Conservation (phyloP, 2,113 vertebrate species). For the Oncorhynchus kisutch region DNA sequence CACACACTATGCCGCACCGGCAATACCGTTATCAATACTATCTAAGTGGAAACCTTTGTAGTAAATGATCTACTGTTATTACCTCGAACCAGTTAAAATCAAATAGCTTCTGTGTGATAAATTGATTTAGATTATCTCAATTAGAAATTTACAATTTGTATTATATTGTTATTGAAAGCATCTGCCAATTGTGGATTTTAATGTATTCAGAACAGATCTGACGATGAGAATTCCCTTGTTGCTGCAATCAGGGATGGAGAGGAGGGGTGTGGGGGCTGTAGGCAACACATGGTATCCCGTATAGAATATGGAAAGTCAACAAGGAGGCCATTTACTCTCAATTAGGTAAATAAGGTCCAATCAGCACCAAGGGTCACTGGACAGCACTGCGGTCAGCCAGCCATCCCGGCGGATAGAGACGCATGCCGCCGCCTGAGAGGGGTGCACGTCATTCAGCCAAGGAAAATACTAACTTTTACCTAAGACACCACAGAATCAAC, state of each 20-base stretch:
- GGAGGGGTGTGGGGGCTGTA: neutral
- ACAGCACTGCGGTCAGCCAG: conserved; percentile 66
- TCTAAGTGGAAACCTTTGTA: too few relatives aligned
- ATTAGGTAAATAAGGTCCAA: conserved; percentile 83
- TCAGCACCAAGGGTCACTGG: conserved; percentile 87
- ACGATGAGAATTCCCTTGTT: conserved; percentile 32
- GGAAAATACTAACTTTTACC: neutral
- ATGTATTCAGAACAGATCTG: conserved; percentile 23
- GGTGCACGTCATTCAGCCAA: neutral
- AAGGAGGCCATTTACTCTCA: conserved; percentile 59
- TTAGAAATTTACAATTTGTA: neutral
- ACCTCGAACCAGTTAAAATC: neutral
- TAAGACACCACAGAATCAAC: conserved; percentile 4
- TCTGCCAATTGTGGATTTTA: neutral
- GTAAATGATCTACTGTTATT: too few relatives aligned
- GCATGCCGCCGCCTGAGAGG: too few relatives aligned
- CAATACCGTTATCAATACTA: neutral
- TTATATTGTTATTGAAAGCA: conserved; percentile 1
- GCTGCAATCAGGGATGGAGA: conserved; percentile 21
- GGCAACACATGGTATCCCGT: conserved; percentile 40
- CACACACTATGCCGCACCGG: neutral
- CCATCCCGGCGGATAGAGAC: neutral
- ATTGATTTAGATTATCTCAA: neutral
- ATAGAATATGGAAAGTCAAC: conserved; percentile 56
- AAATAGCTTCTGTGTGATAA: neutral